Conservation (phyloP, 2,113 vertebrate genomes). For the Amphiprion percula region DNA sequence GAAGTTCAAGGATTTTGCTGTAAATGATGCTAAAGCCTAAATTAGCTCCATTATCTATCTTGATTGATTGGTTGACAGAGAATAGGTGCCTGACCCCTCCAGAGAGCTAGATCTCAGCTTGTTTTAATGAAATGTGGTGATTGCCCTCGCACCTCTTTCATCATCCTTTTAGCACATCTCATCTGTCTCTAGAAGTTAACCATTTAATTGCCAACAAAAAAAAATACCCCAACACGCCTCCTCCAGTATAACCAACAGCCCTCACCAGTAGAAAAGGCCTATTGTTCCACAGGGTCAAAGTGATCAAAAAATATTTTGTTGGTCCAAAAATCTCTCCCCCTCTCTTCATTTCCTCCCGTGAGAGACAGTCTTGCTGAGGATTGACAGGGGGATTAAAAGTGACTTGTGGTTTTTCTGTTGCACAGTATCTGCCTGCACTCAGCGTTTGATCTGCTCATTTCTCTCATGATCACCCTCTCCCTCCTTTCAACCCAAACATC, state of each 20-base stretch:
- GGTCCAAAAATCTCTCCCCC: conserved; percentile 26
- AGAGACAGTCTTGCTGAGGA: conserved; percentile 46
- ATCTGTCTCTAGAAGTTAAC: conserved; percentile 52
- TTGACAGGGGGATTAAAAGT: conserved; percentile 59
- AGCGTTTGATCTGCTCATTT: conserved; percentile 55
- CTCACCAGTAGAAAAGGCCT: conserved; percentile 60
- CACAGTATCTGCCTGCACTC: conserved; percentile 32
- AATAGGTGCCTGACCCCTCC: conserved; percentile 44
- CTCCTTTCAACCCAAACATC: conserved; percentile 38
- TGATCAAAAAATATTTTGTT: conserved; percentile 53
- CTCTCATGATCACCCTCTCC: conserved; percentile 35
- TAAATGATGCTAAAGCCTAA: conserved; percentile 37
- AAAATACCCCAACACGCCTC: conserved; percentile 5
- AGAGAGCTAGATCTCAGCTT: conserved; percentile 40
- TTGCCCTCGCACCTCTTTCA: conserved; percentile 37
- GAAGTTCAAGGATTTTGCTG: conserved; percentile 13
- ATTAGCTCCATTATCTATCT: conserved; percentile 24
- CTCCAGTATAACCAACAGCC: conserved; percentile 5
- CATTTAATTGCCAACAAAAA: conserved; percentile 44
- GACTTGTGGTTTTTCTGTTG: conserved; percentile 69
- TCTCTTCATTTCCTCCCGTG: conserved; percentile 61
- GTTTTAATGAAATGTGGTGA: conserved; percentile 49
- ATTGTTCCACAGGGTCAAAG: conserved; percentile 64
- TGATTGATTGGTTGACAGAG: conserved; percentile 61
- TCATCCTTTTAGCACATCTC: conserved; percentile 34